phyloP scores from a whole-genome alignment of 2,113 vertebrate species.

The Pampusana beccarii region DNA sequence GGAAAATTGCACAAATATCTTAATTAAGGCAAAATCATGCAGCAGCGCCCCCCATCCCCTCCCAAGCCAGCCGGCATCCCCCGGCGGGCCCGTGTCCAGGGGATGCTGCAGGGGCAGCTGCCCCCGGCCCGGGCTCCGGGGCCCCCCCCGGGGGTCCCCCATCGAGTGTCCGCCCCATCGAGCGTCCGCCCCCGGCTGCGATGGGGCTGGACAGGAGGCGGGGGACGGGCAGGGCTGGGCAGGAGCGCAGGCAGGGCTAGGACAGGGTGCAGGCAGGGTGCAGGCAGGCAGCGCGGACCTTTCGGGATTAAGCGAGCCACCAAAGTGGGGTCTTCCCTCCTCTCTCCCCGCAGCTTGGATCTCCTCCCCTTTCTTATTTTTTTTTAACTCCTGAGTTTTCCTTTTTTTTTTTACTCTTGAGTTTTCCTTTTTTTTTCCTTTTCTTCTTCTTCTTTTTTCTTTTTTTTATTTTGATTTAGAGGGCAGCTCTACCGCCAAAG shows the following conservation, averaged over 20 bases:
- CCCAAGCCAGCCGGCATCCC: not conserved
- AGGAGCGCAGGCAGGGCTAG: not conserved
- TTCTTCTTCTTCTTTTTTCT: not conserved
- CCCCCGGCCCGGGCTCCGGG: too few relatives aligned
- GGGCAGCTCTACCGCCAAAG: not conserved
- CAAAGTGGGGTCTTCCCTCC: not conserved
- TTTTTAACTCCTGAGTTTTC: too few relatives aligned
- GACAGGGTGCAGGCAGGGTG: not conserved
- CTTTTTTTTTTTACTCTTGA: not conserved
- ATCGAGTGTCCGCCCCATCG: too few relatives aligned
- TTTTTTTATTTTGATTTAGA: not conserved
- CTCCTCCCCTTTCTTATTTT: rapidly evolving
- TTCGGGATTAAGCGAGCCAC: not conserved
- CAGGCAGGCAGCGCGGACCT: not conserved
- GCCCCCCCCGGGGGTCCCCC: not conserved
- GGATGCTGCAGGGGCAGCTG: not conserved
- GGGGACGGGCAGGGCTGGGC: not conserved
- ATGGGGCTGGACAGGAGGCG: not conserved
- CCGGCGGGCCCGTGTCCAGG: not conserved
- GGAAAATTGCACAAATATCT: conserved; percentile 61
- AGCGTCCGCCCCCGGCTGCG: too few relatives aligned
- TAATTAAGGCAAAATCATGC: conserved; percentile 46
- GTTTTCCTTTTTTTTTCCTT: not conserved
- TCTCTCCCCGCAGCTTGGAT: not conserved
- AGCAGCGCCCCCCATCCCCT: rapidly evolving